These are phyloP conservation scores for Ephydatia muelleri DNA, from an alignment of 37 sponge, comb jelly and placozoan species.

Conservation along the genomic window DNA sequence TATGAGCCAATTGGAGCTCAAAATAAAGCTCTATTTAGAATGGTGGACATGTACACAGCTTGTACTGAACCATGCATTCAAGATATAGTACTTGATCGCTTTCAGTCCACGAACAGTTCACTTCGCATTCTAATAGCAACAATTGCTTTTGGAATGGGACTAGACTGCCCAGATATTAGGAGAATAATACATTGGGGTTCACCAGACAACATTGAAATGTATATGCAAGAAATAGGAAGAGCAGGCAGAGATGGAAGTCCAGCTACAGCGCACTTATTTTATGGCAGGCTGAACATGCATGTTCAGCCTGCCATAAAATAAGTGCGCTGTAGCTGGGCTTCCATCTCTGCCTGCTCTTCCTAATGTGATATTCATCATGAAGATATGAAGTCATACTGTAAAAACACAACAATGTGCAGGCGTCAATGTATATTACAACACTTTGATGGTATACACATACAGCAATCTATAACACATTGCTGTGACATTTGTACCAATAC, in stretches of 20 bases:
- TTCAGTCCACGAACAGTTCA: neutral
- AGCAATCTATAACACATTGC: too few species aligned
- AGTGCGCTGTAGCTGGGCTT: neutral
- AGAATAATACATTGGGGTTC: too few species aligned
- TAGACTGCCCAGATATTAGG: slow-evolving; percentile 24
- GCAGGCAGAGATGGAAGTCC: neutral
- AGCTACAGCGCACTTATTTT: neutral
- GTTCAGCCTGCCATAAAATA: neutral
- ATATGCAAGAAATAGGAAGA: neutral
- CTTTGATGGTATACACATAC: slow-evolving; percentile 1
- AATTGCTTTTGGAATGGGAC: slow-evolving; percentile 37
- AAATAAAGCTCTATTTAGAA: neutral
- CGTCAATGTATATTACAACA: neutral
- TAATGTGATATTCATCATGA: neutral
- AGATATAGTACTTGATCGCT: slow-evolving; percentile 14
- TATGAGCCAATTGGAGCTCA: neutral
- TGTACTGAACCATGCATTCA: slow-evolving; percentile 32
- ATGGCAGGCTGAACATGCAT: neutral
- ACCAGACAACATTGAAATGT: neutral
- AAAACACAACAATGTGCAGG: slow-evolving; percentile 1
- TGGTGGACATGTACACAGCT: slow-evolving; percentile 46
- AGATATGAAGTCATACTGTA: neutral
- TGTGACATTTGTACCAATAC: too few species aligned
- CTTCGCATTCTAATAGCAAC: slow-evolving; percentile 32
- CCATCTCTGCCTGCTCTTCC: too few species aligned